Percentiles rank a stretch among this genome's conserved stretches.
Evolutionary conservation across 2,113 vertebrate species (phyloP).

Genomic region (Philantomba maxwellii): DNA sequence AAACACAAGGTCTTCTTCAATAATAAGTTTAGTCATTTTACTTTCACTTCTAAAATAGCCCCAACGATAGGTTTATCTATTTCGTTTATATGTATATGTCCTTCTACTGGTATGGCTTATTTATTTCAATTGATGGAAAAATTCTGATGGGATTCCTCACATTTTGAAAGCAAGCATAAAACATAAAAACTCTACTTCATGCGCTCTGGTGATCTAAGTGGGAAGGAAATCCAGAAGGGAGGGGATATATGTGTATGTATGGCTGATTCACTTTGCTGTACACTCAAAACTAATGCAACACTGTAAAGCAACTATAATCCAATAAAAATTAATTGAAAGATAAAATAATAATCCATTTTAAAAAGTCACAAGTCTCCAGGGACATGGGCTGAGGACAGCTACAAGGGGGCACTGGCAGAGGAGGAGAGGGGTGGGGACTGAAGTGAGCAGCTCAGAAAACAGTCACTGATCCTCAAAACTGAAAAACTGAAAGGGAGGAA

Average conservation of each 20-base stretch:
- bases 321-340: not conserved
- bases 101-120: not conserved
- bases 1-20: not conserved
- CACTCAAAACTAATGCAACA: not conserved
- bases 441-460: not conserved
- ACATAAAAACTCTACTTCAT: not conserved
- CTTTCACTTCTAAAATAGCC: not conserved
- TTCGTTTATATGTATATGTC: not conserved
- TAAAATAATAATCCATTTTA: not conserved
- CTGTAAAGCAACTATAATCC: not conserved
- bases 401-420: too few relatives aligned
- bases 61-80: too few relatives aligned
- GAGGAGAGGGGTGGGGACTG: not conserved
- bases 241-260: not conserved
- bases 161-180: not conserved
- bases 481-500: not conserved
- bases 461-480: not conserved
- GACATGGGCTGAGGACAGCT: not conserved
- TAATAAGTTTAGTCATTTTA: not conserved
- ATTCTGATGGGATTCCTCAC: not conserved
- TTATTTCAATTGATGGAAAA: not conserved
- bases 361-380: not conserved
- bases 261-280: not conserved
- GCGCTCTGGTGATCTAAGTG: not conserved
- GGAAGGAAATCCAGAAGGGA: not conserved